Conservation (phyloP, 2,113 vertebrate species). For the Gnathonemus longibarbis region DNA sequence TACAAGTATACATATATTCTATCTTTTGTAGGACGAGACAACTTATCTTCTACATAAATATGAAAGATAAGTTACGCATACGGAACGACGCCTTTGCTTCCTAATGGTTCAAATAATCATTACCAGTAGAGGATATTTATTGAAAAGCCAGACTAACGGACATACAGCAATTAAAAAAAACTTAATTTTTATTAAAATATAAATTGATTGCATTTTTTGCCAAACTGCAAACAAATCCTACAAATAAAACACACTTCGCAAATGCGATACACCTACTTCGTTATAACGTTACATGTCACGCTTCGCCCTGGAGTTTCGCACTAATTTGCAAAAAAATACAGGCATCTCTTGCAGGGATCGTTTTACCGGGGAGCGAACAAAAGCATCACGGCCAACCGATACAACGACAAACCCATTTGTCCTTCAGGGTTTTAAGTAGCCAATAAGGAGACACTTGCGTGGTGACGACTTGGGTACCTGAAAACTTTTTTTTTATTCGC, state of each 20-base stretch:
- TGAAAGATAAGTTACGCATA: background rate
- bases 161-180: background rate
- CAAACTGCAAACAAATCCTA: background rate
- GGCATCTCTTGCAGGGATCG: background rate
- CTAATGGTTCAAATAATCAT: background rate
- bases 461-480: background rate
- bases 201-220: background rate
- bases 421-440: background rate
- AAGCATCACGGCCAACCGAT: background rate
- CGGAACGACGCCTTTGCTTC: background rate
- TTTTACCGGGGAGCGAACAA: background rate
- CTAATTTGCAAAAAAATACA: constrained; percentile 2
- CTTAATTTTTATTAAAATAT: background rate
- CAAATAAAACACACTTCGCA: background rate
- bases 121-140: background rate
- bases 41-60: background rate
- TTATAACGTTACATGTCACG: background rate
- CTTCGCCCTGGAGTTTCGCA: background rate
- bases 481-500: background rate
- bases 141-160: background rate
- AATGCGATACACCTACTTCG: background rate
- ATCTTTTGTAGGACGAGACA: background rate
- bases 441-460: background rate
- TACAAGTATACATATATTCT: background rate
- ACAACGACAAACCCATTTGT: background rate